Conservation (phyloP, 1,140 invertebrate species). For the Zaprionus kolodkinae region DNA sequence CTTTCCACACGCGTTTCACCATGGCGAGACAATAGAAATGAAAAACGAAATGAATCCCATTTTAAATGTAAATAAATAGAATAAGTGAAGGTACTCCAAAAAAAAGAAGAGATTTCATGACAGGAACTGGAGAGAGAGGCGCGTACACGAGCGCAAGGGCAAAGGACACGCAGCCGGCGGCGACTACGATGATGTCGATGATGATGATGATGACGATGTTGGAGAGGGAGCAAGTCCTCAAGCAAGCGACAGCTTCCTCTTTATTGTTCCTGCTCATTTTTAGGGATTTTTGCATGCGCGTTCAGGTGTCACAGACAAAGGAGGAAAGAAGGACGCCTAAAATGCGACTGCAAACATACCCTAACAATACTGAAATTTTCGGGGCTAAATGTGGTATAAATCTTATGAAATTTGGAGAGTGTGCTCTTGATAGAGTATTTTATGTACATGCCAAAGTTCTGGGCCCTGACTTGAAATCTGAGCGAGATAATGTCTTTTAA, state of each 20-base stretch:
- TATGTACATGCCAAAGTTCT: not conserved
- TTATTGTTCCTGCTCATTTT: conserved; percentile 45
- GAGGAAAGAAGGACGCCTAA: not conserved
- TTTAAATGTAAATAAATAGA: conserved; percentile 57
- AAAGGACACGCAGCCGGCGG: conserved; percentile 2
- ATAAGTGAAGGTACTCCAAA: conserved; percentile 47
- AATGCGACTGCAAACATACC: conserved; percentile 1
- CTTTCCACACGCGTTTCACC: conserved; percentile 53
- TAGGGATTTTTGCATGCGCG: conserved; percentile 44
- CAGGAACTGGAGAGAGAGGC: conserved; percentile 4
- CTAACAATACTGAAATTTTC: not conserved
- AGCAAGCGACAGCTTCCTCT: conserved; percentile 76
- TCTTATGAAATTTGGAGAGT: not conserved
- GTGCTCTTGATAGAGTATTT: not conserved
- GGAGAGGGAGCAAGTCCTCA: conserved; percentile 42
- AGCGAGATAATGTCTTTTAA: too few relatives aligned
- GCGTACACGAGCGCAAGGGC: conserved; percentile 1
- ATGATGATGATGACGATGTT: conserved; percentile 18
- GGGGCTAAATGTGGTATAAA: too few relatives aligned
- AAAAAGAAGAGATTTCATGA: not conserved
- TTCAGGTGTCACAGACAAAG: conserved; percentile 67
- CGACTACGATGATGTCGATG: not conserved
- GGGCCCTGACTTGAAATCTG: not conserved
- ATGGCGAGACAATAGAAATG: conserved; percentile 10
- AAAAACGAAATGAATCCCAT: conserved; percentile 49